phyloP scores from a whole-genome alignment of 2,888 invertebrate species.

The Tortricodes alternella region DNA sequence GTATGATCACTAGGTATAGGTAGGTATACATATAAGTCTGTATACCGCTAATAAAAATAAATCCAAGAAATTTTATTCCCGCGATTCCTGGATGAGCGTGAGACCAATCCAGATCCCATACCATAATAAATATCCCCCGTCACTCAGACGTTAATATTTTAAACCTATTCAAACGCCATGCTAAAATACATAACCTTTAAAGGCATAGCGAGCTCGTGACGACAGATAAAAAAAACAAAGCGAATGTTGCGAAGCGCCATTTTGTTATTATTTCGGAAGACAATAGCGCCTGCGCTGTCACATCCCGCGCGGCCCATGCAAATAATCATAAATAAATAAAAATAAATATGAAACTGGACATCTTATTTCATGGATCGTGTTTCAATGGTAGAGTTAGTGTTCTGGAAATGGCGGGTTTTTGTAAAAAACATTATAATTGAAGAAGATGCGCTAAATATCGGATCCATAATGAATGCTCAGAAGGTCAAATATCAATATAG shows the following conservation, averaged over 20 bases:
- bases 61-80: too few species aligned
- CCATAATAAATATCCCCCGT: conserved; percentile 54
- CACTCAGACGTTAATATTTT: conserved; percentile 58
- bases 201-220: conserved; percentile 35
- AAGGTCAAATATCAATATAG: too few species aligned
- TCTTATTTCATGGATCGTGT: conserved; percentile 72
- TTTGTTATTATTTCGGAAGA: conserved; percentile 79
- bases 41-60: too few species aligned
- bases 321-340: conserved; percentile 82
- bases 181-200: conserved; percentile 41
- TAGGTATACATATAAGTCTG: too few species aligned
- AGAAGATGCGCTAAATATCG: too few species aligned
- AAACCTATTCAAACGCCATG: conserved; percentile 70
- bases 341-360: conserved; percentile 76
- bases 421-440: too few species aligned
- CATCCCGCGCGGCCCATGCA: conserved; percentile 77
- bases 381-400: conserved; percentile 43
- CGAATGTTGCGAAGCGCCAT: conserved; percentile 68
- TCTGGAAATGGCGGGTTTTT: conserved; percentile 40
- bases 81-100: too few species aligned
- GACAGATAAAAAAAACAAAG: conserved; percentile 37
- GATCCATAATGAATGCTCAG: too few species aligned
- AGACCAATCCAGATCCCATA: too few species aligned
- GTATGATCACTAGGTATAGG: too few species aligned
- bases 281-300: conserved; percentile 78